These are phyloP conservation scores for Dendroctonus ponderosae DNA, from an alignment of 1,140 invertebrate species.

Conservation along the genomic window DNA sequence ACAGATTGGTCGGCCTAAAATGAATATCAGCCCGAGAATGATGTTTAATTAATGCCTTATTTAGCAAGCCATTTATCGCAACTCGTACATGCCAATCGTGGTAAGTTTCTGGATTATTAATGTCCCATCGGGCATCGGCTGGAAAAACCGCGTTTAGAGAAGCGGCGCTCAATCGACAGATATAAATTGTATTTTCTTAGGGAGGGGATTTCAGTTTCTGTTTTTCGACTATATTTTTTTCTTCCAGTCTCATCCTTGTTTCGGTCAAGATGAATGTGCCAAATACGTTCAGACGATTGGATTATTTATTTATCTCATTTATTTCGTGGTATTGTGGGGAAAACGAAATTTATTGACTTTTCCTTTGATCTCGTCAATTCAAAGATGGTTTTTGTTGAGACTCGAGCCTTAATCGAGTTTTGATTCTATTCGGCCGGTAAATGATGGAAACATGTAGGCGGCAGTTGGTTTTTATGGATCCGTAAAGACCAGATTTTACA, in stretches of 20 bases:
- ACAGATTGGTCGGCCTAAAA: no score
- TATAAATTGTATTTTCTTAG: conserved; percentile 29
- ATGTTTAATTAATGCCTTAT: conserved; percentile 26
- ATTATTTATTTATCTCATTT: conserved; percentile 28
- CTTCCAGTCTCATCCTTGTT: conserved; percentile 26
- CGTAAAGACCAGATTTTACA: no score
- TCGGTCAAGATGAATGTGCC: conserved; percentile 29
- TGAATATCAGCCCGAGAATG: background rate
- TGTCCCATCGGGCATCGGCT: conserved; percentile 16
- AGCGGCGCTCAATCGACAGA: conserved; percentile 26
- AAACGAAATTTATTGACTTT: conserved; percentile 26
- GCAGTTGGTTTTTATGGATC: no score
- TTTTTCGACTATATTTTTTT: conserved; percentile 19
- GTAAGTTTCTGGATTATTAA: conserved; percentile 27
- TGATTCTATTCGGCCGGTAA: background rate
- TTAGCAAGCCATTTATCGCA: conserved; percentile 24
- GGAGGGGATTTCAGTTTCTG: conserved; percentile 24
- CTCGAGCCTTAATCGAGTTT: background rate
- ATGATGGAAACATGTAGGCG: background rate
- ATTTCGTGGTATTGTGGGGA: conserved; percentile 18
- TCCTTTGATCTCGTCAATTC: conserved; percentile 19
- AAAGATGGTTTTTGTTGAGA: conserved; percentile 9
- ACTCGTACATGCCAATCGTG: conserved; percentile 24
- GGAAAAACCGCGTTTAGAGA: conserved; percentile 29
- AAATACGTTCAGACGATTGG: conserved; percentile 27